Evolutionary conservation across 1,140 invertebrate genomes (phyloP).

Genomic region (Lepidurus apus): DNA sequence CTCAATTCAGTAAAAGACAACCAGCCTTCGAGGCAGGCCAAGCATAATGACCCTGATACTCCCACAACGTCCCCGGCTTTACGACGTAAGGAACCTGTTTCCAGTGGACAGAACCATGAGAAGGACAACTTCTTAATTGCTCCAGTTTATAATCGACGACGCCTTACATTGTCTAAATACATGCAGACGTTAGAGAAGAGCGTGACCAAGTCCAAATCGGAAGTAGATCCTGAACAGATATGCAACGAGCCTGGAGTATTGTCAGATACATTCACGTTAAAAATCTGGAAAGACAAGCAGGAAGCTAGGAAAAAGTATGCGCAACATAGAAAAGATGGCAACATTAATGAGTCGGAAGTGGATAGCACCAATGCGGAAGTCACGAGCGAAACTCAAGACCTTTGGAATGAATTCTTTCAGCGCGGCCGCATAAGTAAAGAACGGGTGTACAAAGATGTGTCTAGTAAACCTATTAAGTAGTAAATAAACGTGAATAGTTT

Average conservation of each 20-base stretch:
- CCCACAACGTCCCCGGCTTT: not conserved
- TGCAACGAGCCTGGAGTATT: not conserved
- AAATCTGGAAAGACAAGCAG: not conserved
- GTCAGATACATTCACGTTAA: not conserved
- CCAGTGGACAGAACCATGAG: not conserved
- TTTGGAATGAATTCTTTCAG: conserved; percentile 4
- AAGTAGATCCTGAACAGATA: not conserved
- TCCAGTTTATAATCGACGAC: not conserved
- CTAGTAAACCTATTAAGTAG: not conserved
- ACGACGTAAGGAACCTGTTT: not conserved
- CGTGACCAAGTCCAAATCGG: not conserved
- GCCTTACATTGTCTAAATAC: not conserved
- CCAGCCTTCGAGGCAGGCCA: not conserved
- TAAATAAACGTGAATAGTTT: not conserved
- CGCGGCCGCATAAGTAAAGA: not conserved
- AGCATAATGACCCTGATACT: not conserved
- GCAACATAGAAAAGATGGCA: not conserved
- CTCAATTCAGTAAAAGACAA: not conserved
- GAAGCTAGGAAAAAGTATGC: not conserved
- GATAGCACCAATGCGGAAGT: not conserved
- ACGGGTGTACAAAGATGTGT: not conserved
- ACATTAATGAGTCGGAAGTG: not conserved
- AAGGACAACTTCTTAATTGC: conserved; percentile 1
- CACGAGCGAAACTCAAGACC: not conserved
- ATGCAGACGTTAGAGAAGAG: not conserved